These are phyloP conservation scores for Tauraco hartlaubi DNA, from an alignment of 2,797 vertebrate species.

Conservation along the genomic window DNA sequence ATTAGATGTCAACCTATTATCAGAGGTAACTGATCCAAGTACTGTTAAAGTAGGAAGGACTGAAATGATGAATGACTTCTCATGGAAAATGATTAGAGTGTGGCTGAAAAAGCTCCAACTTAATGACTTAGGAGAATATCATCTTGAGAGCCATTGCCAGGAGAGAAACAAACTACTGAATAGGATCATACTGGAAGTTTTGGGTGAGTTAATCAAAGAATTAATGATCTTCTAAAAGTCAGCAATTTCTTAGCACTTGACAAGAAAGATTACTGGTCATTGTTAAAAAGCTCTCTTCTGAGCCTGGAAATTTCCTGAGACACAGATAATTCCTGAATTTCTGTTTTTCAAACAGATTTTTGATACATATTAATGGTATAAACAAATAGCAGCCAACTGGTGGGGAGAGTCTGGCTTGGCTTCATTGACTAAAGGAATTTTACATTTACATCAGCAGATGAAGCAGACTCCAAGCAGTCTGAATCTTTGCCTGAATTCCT, in stretches of 20 bases:
- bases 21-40: background rate
- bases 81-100: background rate
- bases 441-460: background rate
- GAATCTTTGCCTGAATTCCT: background rate
- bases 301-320: conserved; percentile 6
- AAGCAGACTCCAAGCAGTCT: background rate
- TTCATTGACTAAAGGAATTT: background rate
- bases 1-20: background rate
- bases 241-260: conserved; percentile 17
- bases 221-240: conserved; percentile 11
- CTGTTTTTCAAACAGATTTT: background rate
- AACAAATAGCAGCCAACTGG: background rate
- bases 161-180: background rate
- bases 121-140: conserved; percentile 35
- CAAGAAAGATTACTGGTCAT: background rate
- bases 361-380: background rate
- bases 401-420: background rate
- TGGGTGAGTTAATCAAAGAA: conserved; percentile 38
- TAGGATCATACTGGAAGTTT: background rate
- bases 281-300: background rate
- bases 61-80: conserved; percentile 19
- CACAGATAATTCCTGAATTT: background rate
- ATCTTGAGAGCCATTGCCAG: background rate
- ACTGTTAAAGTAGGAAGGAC: background rate
- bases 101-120: background rate